phyloP scores from a whole-genome alignment of 2,113 vertebrate genomes.

The Gobiocypris rarus region DNA sequence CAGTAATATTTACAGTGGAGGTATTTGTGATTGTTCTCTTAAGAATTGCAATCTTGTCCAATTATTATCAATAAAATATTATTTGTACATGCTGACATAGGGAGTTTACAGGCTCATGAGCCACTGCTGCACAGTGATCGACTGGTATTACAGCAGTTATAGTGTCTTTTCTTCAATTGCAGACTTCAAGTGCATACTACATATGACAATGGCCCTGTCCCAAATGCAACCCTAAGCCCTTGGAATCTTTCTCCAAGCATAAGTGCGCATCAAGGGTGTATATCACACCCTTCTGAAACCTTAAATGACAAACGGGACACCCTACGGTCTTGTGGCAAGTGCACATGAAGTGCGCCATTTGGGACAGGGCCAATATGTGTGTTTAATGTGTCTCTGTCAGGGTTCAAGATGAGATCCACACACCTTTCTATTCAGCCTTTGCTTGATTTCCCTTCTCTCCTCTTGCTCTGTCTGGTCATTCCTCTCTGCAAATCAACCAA shows the following conservation, averaged over 20 bases:
- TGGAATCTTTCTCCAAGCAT: too few species aligned
- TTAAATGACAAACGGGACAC: too few species aligned
- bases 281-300: too few species aligned
- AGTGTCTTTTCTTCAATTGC: not conserved
- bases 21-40: not conserved
- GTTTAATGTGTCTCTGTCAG: constrained; percentile 4
- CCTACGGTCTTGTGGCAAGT: too few species aligned
- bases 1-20: not conserved
- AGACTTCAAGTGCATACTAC: not conserved
- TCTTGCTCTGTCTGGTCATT: constrained; percentile 97
- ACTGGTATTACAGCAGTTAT: not conserved
- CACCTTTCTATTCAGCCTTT: constrained; percentile 96
- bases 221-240: too few species aligned
- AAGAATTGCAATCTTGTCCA: not conserved
- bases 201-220: not conserved
- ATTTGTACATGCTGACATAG: not conserved
- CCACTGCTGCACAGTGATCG: not conserved
- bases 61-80: not conserved
- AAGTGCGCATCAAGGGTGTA: too few species aligned
- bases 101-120: not conserved
- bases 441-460: constrained; percentile 95
- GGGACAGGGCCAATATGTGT: not conserved
- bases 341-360: too few species aligned
- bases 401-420: not conserved
- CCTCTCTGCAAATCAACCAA: constrained; percentile 78